Evolutionary conservation across 2,797 vertebrate genomes (phyloP).

Genomic region (Dallia pectoralis): DNA sequence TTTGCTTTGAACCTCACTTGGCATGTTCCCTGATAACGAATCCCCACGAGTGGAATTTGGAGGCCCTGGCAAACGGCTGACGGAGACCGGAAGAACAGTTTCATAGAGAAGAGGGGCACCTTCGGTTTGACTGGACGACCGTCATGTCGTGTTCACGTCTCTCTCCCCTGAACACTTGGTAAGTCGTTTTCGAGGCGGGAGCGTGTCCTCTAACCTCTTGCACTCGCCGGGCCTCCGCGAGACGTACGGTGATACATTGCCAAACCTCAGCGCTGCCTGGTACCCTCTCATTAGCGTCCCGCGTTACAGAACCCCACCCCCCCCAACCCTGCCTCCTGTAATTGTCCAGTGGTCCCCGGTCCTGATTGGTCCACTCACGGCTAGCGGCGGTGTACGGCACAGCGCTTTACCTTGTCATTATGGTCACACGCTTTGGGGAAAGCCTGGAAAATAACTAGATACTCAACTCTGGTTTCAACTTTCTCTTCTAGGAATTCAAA

Average conservation of each 20-base stretch:
- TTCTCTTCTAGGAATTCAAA: conserved; percentile 1
- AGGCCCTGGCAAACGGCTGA: not conserved
- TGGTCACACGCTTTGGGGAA: conserved; percentile 12
- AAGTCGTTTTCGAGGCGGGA: not conserved
- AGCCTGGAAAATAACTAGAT: conserved; percentile 25
- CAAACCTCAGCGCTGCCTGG: conserved; percentile 48
- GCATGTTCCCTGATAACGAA: not conserved
- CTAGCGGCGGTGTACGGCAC: not conserved
- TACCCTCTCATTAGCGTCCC: conserved; percentile 56
- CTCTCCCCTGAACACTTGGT: not conserved
- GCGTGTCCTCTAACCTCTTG: not conserved
- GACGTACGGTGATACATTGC: conserved; percentile 34
- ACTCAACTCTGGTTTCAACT: not conserved
- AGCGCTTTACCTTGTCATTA: conserved; percentile 10
- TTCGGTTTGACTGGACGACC: not conserved
- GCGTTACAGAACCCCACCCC: conserved; percentile 43
- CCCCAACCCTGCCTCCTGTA: conserved; percentile 10
- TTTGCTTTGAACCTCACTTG: not conserved
- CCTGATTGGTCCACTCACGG: not conserved
- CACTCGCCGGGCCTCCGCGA: not conserved
- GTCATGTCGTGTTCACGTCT: not conserved
- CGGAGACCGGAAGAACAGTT: not conserved
- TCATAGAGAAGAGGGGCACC: not conserved
- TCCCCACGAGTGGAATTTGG: not conserved
- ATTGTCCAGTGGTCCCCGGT: not conserved